Percentiles rank a stretch among this genome's conserved stretches.
Evolutionary conservation across 2,797 vertebrate species (phyloP).

Genomic region (Schizothorax lantsangensis): DNA sequence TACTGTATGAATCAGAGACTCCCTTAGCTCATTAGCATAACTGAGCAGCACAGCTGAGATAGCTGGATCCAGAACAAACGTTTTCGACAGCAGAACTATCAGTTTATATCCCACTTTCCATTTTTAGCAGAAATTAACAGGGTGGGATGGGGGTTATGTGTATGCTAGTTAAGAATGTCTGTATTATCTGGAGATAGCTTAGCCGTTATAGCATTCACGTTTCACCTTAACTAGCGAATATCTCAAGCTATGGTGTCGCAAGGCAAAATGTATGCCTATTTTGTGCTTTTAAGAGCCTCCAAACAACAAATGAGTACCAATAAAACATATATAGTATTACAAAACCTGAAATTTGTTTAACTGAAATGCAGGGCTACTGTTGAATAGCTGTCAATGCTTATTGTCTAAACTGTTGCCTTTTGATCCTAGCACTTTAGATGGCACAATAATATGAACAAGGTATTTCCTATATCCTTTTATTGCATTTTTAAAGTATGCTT

Average conservation of each 20-base stretch:
- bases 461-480: too few species aligned
- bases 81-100: slow-evolving; percentile 2
- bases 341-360: neutral
- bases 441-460: too few species aligned
- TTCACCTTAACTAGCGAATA: neutral
- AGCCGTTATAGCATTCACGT: neutral
- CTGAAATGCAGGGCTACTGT: neutral
- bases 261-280: neutral
- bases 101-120: neutral
- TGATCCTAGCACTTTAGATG: too few species aligned
- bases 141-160: neutral
- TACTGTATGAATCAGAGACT: slow-evolving; percentile 45
- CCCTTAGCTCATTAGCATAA: slow-evolving; percentile 68
- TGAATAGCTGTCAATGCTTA: neutral
- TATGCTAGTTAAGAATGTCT: neutral
- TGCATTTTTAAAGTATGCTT: too few species aligned
- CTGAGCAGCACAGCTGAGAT: slow-evolving; percentile 50
- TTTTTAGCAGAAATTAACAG: neutral
- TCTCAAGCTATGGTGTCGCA: neutral
- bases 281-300: neutral
- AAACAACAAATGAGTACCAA: neutral
- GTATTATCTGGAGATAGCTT: neutral
- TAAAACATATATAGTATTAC: neutral
- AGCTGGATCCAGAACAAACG: slow-evolving; percentile 18
- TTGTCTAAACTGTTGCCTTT: neutral